phyloP scores from a whole-genome alignment of 2,797 vertebrate genomes.

The Sebastes kiyomatsui region DNA sequence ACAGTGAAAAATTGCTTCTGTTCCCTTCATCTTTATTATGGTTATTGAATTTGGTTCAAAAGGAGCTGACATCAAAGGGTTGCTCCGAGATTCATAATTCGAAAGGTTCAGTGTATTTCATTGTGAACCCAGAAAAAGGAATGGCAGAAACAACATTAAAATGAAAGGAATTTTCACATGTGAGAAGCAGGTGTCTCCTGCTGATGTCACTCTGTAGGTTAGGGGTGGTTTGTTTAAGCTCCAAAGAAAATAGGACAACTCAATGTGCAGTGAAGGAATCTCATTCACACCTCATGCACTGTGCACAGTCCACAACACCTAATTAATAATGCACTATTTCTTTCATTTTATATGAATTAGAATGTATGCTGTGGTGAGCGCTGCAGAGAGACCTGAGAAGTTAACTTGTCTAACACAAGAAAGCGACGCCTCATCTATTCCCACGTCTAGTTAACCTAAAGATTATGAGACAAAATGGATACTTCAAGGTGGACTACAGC shows the following conservation, averaged over 20 bases:
- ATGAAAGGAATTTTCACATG: conserved; percentile 60
- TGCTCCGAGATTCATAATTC: conserved; percentile 79
- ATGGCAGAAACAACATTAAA: conserved; percentile 76
- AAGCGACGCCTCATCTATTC: conserved; percentile 48
- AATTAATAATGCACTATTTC: background rate
- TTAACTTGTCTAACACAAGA: background rate
- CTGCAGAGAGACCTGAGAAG: background rate
- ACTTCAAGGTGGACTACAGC: conserved; percentile 68
- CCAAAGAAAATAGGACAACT: background rate
- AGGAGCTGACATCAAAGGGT: conserved; percentile 83
- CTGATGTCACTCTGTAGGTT: conserved; percentile 11
- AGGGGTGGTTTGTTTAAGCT: background rate
- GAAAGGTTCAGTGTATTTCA: conserved; percentile 74
- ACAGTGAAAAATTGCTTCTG: conserved; percentile 74
- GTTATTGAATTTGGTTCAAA: conserved; percentile 86
- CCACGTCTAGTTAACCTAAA: conserved; percentile 63
- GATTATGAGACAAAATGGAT: conserved; percentile 64
- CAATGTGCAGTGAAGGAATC: background rate
- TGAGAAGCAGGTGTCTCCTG: conserved; percentile 54
- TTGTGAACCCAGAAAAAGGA: conserved; percentile 68
- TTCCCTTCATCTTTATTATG: conserved; percentile 83
- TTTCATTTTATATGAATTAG: background rate
- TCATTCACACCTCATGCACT: background rate
- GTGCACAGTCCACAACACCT: background rate
- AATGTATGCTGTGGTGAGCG: background rate